phyloP scores from a whole-genome alignment of 1,140 invertebrate species.

The Metopolophium dirhodum region DNA sequence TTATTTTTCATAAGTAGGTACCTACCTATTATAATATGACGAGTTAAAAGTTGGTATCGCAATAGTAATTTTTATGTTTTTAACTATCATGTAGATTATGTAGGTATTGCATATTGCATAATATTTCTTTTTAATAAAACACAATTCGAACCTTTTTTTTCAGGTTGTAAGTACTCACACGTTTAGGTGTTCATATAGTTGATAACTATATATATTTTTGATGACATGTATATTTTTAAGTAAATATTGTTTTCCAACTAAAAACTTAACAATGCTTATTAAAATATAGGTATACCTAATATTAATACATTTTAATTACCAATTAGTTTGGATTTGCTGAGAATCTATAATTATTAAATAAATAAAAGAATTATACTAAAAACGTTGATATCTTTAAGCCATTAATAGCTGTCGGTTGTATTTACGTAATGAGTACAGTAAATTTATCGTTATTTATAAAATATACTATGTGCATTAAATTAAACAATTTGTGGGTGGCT shows the following conservation, averaged over 20 bases:
- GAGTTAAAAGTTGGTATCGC: neutral
- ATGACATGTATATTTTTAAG: neutral
- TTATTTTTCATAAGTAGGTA: neutral
- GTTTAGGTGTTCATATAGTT: too few relatives aligned
- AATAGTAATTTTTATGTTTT: neutral
- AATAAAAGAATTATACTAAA: neutral
- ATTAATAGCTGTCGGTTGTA: neutral
- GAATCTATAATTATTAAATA: neutral
- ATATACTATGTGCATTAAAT: neutral
- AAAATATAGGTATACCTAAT: neutral
- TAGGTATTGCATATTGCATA: neutral
- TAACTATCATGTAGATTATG: neutral
- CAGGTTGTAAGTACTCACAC: neutral
- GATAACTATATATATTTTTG: too few relatives aligned
- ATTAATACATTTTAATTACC: neutral
- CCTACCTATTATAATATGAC: neutral
- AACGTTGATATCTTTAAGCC: neutral
- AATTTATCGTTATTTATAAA: slow-evolving; percentile 7
- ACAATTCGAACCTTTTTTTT: neutral
- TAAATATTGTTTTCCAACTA: neutral
- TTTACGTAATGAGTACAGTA: neutral
- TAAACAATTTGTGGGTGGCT: neutral
- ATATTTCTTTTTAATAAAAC: neutral
- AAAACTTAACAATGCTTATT: neutral
- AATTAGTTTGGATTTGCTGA: neutral